These are phyloP conservation scores for Martes flavigula DNA, from an alignment of 2,797 vertebrate genomes.

Conservation along the genomic window DNA sequence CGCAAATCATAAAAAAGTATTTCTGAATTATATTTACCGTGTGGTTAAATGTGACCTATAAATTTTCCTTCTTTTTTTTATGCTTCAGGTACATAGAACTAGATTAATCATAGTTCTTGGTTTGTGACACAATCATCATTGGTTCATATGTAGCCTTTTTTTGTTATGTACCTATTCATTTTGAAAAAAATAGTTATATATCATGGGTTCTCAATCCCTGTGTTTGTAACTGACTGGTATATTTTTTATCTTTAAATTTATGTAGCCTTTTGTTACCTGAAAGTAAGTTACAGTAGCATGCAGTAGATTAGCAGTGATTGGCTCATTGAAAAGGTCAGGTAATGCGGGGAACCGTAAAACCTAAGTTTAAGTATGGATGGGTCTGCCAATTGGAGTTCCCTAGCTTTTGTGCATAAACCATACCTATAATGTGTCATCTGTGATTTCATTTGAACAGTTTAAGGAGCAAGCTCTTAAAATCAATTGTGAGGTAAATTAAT, in stretches of 20 bases:
- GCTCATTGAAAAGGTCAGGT: not conserved
- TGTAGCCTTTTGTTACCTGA: not conserved
- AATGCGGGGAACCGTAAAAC: not conserved
- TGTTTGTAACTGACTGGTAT: not conserved
- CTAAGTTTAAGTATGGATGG: not conserved
- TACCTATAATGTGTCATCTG: not conserved
- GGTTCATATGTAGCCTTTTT: not conserved
- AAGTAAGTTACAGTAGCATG: not conserved
- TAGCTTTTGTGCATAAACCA: not conserved
- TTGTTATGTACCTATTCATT: not conserved
- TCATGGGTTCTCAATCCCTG: not conserved
- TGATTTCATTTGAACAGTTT: constrained; percentile 38
- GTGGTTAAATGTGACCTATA: not conserved
- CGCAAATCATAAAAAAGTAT: not conserved
- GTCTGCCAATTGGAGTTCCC: not conserved
- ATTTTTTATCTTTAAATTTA: not conserved
- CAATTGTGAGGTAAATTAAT: not conserved
- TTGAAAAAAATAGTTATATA: not conserved
- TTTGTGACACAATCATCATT: not conserved
- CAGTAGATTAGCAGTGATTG: constrained; percentile 5
- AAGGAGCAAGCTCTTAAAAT: not conserved
- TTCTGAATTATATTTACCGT: not conserved
- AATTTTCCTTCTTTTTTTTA: not conserved
- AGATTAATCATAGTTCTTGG: not conserved
- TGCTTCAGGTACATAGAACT: not conserved